A percentile compares a stretch with the other conserved stretches of the same genome.
These are phyloP conservation scores for Chaetodon trifascialis DNA, from an alignment of 2,113 vertebrate species.

Conservation along the genomic window DNA sequence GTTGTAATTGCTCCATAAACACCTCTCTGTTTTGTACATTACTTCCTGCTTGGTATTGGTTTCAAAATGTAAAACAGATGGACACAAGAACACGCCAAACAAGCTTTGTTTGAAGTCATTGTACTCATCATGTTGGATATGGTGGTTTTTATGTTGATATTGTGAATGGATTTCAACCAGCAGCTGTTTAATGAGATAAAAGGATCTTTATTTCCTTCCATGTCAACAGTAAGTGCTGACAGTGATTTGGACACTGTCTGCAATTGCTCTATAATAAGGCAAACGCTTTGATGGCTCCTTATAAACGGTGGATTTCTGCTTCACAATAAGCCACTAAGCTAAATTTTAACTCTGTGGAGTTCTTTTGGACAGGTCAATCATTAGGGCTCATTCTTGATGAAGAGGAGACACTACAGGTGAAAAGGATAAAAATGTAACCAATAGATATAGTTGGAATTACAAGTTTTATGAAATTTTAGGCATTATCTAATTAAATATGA, in stretches of 20 bases:
- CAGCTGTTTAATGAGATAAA: not conserved
- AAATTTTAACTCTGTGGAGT: not conserved
- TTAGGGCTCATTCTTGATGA: not conserved
- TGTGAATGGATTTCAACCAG: not conserved
- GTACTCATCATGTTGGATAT: not conserved
- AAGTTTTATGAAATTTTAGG: no score
- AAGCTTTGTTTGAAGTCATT: conserved; percentile 18
- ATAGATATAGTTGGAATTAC: no score
- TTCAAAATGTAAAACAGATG: conserved; percentile 1
- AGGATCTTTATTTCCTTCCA: not conserved
- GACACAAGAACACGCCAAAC: not conserved
- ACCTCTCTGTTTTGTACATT: not conserved
- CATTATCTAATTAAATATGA: no score
- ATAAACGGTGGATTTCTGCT: conserved; percentile 1
- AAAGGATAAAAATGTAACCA: no score
- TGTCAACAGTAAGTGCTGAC: not conserved
- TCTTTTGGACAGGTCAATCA: not conserved
- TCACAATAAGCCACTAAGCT: not conserved
- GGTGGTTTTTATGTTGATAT: not conserved
- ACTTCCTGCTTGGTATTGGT: conserved; percentile 25
- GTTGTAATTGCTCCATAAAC: not conserved
- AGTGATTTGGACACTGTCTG: not conserved
- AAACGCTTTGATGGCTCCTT: not conserved
- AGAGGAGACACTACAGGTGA: not conserved
- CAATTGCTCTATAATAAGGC: not conserved